phyloP scores from a whole-genome alignment of 2,113 vertebrate species.

The Rhegmatorhina hoffmannsi region DNA sequence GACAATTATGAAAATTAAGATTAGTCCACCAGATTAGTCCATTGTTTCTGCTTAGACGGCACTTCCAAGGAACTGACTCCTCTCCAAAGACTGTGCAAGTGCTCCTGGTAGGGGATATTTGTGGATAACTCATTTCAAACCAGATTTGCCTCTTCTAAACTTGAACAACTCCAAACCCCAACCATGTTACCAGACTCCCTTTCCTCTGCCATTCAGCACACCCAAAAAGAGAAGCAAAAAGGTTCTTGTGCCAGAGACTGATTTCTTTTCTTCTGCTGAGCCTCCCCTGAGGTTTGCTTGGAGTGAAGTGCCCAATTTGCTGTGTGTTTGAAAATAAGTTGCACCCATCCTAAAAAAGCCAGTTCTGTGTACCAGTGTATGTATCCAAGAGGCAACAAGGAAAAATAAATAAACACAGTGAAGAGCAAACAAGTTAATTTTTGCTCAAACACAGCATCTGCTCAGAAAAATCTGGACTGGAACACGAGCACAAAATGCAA shows the following conservation, averaged over 20 bases:
- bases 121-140: neutral
- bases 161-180: neutral
- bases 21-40: neutral
- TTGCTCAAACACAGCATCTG: neutral
- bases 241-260: neutral
- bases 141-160: neutral
- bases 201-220: neutral
- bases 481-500: neutral
- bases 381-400: neutral
- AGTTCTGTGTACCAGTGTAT: neutral
- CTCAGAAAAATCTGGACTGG: neutral
- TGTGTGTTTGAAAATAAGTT: neutral
- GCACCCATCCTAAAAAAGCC: neutral
- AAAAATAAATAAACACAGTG: neutral
- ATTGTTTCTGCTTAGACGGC: neutral
- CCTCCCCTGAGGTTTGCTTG: neutral
- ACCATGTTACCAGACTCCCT: neutral
- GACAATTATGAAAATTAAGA: neutral
- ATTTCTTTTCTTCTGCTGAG: neutral
- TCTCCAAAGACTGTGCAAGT: neutral
- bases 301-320: neutral
- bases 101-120: rapidly evolving
- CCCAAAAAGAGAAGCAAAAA: neutral
- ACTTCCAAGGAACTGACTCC: neutral
- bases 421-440: neutral